Evolutionary conservation across 1,140 invertebrate genomes (phyloP), one percentile per base, ranked within the genome.

Genomic region (Papilio polyxenes): DNA sequence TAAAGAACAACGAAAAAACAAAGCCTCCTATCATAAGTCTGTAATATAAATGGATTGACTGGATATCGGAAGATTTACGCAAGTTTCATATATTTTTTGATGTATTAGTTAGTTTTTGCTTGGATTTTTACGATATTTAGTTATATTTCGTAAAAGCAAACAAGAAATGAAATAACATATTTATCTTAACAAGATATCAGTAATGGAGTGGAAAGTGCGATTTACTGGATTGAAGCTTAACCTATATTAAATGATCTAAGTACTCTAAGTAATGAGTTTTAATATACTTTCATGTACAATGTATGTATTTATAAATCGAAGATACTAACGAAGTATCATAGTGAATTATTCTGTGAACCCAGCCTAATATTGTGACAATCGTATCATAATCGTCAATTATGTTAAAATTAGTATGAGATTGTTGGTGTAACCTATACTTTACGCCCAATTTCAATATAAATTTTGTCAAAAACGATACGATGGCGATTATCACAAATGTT

Each of bases 151-250:
- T 65, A 23, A 65, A 65, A 11, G 8, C 17, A 20, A 59, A 59
- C 56, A 59, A 59, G 9, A 65, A 65, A 37, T 37, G 11, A 72
- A 72, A 69, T 69, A 72, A 72, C 37, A 37, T 31, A 40, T 72
- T 72, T 37, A 72, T 72, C 23, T 72, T 72, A 69, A 72, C 31
- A 72, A 72, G 62, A 10, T 65, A 69, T 69, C 62, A 31, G 65
- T 72, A 72, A 72, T 72, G 65, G 65, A 72, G 65, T 72, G 31
- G 65, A 72, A 72, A 72, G 65, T 72, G 31, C 11, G 31, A 72
- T 37, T 72, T 72, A 72, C 31, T 72, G 31, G 13, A 37, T 10
- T 6, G 62, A 37, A 15, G 4, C 13, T 37, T 72, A 72, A 72
- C 37, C 15, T 40, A 37, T 72, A 72, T 40, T 37, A 37, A 72